Evolutionary conservation across 2,888 invertebrate species (phyloP).

Genomic region (Halictus ligatus): DNA sequence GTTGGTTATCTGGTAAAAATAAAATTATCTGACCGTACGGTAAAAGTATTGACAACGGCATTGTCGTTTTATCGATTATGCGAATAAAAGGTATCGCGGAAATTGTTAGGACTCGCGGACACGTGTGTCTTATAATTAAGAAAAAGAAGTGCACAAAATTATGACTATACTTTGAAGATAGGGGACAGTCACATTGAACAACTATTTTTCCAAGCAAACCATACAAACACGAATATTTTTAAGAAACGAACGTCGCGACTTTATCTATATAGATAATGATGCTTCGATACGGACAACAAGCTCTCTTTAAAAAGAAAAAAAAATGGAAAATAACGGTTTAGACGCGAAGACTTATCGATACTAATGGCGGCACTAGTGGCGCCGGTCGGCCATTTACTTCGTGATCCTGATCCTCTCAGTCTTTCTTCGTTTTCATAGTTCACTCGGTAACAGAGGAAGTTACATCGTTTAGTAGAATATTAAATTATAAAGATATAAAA

Average conservation of each 20-base stretch:
- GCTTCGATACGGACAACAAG: neutral
- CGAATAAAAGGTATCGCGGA: neutral
- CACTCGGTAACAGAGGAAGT: neutral
- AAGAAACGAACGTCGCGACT: neutral
- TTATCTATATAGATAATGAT: neutral
- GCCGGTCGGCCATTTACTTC: neutral
- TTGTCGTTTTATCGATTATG: neutral
- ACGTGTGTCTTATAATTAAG: neutral
- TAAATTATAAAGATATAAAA: too few species aligned
- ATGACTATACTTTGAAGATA: neutral
- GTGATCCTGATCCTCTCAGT: neutral
- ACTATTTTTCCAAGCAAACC: neutral
- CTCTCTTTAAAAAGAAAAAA: neutral
- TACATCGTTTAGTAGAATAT: neutral
- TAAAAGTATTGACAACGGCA: neutral
- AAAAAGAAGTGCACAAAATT: neutral
- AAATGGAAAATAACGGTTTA: neutral
- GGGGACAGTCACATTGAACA: neutral
- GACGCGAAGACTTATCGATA: neutral
- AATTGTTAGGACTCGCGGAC: neutral
- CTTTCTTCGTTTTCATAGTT: neutral
- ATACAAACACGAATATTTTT: neutral
- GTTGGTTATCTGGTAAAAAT: neutral
- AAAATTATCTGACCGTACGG: neutral
- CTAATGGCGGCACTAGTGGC: neutral